Base-by-base conservation (phyloP, 2,797 vertebrate genomes). In the Pseudochirops corinnae region DNA sequence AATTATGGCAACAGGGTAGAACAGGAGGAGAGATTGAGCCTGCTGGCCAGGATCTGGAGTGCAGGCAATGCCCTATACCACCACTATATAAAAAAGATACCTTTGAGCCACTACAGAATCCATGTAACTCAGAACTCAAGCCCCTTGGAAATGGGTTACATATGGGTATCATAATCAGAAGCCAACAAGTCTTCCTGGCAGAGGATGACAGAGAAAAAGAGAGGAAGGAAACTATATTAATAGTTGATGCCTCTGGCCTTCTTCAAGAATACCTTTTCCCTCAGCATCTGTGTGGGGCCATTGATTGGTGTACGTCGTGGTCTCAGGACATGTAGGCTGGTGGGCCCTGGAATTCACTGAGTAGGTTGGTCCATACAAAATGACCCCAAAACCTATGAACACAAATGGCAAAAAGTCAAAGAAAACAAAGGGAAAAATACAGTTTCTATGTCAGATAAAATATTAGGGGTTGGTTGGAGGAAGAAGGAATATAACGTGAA, bases 381-480 rank as follows among this genome's bases (percentile, higher is more conserved):
- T 97, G 97, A 97, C 98, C 98, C 97, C 96, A 95, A 97, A 98
- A 98, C 96, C 96, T 96, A 97, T 96, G 95, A 93, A 98, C 97
- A 98, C 97, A 98, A 98, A 98, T 29, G 96, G 96, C 95, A 92
- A 97, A 96, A 97, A 93, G 92, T 98, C 93, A 97, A 98, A 98
- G 98, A 98, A 98, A 98, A 98, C 98, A 98, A 98, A 98, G 98
- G 97, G 90, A 96, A 97, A 97, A 98, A 97, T 96, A 97, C 97
- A 98, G 98, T 98, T 98, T 98, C 96, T 98, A 97, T 97, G 95
- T 98, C 96, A 96, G 97, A 97, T 98, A 97, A 97, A 97, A 98
- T 97, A 96, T 96, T 93, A 96, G 96, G 96, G 97, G 95, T 96
- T 97, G 98, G 97, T 93, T 95, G 96, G 92, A 96, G 92, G 74